A percentile compares a stretch with the other conserved stretches of the same genome.
phyloP scores from a whole-genome alignment of 2,888 invertebrate species.

The Spodoptera littoralis region DNA sequence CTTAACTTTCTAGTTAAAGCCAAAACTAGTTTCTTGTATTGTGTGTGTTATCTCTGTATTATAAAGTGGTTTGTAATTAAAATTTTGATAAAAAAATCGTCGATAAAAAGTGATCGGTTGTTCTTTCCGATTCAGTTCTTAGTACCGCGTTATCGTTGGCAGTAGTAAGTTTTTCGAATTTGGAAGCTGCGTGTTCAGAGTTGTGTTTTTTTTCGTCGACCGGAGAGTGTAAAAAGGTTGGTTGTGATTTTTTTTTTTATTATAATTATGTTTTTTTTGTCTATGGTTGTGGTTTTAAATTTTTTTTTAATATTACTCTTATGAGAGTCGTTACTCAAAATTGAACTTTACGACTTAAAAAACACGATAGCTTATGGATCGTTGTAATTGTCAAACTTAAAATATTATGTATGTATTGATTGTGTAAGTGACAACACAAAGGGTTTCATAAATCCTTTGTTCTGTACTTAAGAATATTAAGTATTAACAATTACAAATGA shows the following conservation, averaged over 20 bases:
- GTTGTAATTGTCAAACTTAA: too few species aligned
- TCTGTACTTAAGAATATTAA: too few species aligned
- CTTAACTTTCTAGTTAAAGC: slow-evolving; percentile 35
- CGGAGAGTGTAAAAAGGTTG: slow-evolving; percentile 20
- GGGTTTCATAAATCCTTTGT: too few species aligned
- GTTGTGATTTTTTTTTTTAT: not conserved
- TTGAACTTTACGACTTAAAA: too few species aligned
- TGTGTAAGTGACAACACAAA: too few species aligned
- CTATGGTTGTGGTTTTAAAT: too few species aligned
- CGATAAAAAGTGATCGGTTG: slow-evolving; percentile 24
- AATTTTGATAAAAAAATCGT: slow-evolving; percentile 18
- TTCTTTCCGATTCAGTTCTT: not conserved
- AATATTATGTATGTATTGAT: too few species aligned
- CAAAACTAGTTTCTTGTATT: slow-evolving; percentile 26
- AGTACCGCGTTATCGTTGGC: slow-evolving; percentile 13
- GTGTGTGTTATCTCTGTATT: slow-evolving; percentile 26
- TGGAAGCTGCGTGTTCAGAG: slow-evolving; percentile 14
- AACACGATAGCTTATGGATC: too few species aligned
- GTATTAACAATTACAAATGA: too few species aligned
- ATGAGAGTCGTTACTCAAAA: too few species aligned
- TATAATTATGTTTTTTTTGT: too few species aligned
- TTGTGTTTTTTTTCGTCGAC: slow-evolving; percentile 1
- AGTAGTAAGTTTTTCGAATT: slow-evolving; percentile 17
- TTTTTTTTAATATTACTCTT: too few species aligned
- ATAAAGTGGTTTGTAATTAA: slow-evolving; percentile 25